Percentiles rank a stretch among this genome's conserved stretches.
Evolutionary conservation across 2,888 invertebrate species (phyloP).

Genomic region (Drosophila cracens): DNA sequence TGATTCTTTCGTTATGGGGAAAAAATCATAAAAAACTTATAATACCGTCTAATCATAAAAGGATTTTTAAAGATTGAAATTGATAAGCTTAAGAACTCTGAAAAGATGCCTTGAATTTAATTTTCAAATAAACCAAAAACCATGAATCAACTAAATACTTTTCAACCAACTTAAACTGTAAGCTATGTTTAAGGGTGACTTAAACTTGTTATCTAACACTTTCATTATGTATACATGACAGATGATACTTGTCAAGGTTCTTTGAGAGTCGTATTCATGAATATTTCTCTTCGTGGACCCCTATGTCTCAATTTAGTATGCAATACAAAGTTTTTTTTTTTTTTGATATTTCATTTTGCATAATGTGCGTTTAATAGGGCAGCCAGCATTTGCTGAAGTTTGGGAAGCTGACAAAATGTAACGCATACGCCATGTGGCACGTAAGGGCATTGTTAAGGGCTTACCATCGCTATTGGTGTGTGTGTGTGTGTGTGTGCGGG

Average conservation of each 20-base stretch:
- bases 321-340: conserved; percentile 34
- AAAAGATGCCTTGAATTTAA: neutral
- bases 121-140: neutral
- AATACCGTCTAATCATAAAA: neutral
- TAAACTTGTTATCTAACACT: neutral
- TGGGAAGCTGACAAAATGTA: conserved; percentile 58
- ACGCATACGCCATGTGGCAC: conserved; percentile 66
- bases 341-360: conserved; percentile 33
- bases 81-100: neutral
- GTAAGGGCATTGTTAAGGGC: conserved; percentile 44
- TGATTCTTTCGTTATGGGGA: neutral
- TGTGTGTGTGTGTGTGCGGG: conserved; percentile 4
- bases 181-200: neutral
- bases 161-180: neutral
- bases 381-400: conserved; percentile 31
- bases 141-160: neutral
- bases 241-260: conserved; percentile 20
- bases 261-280: neutral
- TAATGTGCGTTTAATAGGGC: conserved; percentile 71
- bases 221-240: neutral
- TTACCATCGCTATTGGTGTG: conserved; percentile 11
- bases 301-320: conserved; percentile 41
- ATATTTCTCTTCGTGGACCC: conserved; percentile 38
- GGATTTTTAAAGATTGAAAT: neutral
- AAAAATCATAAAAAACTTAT: neutral